These are phyloP conservation scores for Glomeris marginata DNA, from an alignment of 2,888 invertebrate genomes.

Conservation along the genomic window DNA sequence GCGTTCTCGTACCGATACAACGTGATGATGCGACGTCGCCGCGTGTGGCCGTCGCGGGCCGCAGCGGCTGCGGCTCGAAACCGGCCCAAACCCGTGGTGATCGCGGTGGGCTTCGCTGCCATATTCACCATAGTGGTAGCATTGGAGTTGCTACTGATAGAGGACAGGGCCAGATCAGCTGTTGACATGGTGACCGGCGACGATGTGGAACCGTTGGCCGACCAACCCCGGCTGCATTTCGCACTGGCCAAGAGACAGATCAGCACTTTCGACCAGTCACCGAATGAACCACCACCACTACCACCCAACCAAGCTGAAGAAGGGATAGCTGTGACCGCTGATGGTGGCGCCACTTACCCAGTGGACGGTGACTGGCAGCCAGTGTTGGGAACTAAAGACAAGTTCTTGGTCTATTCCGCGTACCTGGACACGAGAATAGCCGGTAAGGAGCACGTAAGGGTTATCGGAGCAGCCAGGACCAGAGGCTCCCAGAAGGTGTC, in stretches of 20 bases:
- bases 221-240: not conserved
- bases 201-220: constrained; percentile 2
- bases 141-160: constrained; percentile 62
- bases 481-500: constrained; percentile 64
- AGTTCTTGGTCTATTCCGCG: constrained; percentile 83
- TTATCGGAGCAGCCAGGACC: constrained; percentile 79
- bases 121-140: constrained; percentile 75
- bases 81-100: constrained; percentile 42
- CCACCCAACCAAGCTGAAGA: too few species aligned
- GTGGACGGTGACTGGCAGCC: constrained; percentile 25
- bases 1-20: too few species aligned
- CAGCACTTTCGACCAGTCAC: too few species aligned
- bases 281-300: too few species aligned
- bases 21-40: too few species aligned
- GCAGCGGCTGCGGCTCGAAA: too few species aligned
- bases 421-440: constrained; percentile 48
- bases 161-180: constrained; percentile 31
- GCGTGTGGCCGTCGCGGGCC: too few species aligned
- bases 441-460: constrained; percentile 38
- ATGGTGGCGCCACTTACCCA: constrained; percentile 11
- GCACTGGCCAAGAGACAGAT: not conserved
- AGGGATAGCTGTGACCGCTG: not conserved
- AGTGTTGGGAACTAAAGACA: constrained; percentile 31
- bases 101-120: constrained; percentile 78
- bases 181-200: not conserved